Base-by-base conservation (phyloP, 2,888 invertebrate species). In the Gasteruption jaculator region DNA sequence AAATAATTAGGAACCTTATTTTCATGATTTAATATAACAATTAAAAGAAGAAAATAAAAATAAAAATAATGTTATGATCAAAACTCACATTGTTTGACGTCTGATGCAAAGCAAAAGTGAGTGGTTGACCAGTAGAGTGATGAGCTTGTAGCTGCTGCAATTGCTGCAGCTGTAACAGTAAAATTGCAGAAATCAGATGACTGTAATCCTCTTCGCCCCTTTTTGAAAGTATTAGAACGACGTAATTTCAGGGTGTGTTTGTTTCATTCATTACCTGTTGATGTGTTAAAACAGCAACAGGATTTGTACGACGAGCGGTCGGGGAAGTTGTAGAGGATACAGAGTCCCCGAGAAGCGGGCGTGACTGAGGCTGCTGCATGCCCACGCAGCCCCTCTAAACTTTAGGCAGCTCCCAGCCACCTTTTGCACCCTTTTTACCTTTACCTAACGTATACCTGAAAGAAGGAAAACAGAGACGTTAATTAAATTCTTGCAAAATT, bases 291-390 rank as follows among this genome's bases (percentile, higher is more conserved):
- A 71, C 68, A 50, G 70, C 62, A 55, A 71, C 70, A 38, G 69
- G 61, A 58, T 65, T 70, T 41, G 59, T 66, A 53, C 66, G 68
- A 49, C 68, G 65, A 50, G 67, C 58, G 58, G 60, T 66, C 60
- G 68, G 70, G 68, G 70, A 65, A 65, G 70, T 67, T 65, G 70
- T 68, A 65, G 70, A 70, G 69, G 70, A 69, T 70, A 68, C 70
- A 60, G 70, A 71, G 67, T 70, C 70, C 70, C 70, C 70, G 62
- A 70, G 68, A 60, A 71, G 70, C 68, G 70, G 70, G 70, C 70
- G 70, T 65, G 70, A 67, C 70, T 71, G 70, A 68, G 70, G 70
- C 67, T 71, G 70, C 70, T 71, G 70, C 70, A 71, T 71, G 67
- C 70, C 70, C 70, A 69, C 65, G 69, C 70, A 71, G 70, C 70